Conservation (phyloP, 2,888 invertebrate species). For the Drosophila silvestris region DNA sequence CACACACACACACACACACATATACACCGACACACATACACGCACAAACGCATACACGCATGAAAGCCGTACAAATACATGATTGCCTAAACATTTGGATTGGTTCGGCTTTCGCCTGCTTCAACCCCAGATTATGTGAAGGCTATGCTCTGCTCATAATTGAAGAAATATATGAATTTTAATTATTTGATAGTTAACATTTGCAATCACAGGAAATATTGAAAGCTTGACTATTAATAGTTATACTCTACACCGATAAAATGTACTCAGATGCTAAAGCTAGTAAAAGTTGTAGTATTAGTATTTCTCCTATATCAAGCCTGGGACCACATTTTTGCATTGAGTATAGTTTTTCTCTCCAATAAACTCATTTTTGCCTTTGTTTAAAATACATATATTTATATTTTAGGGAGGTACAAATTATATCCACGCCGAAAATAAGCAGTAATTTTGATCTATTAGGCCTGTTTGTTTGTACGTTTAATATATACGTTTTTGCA, state of each 20-base stretch:
- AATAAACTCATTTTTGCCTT: neutral
- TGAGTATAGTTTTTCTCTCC: neutral
- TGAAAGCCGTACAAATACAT: constrained; percentile 29
- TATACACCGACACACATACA: neutral
- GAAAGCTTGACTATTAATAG: neutral
- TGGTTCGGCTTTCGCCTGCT: constrained; percentile 52
- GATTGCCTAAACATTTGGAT: constrained; percentile 62
- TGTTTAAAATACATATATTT: neutral
- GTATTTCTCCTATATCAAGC: neutral
- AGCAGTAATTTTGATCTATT: neutral
- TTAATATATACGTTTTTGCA: neutral
- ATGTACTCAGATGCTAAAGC: neutral
- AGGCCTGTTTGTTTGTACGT: neutral
- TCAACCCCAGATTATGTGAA: constrained; percentile 56
- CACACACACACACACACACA: neutral
- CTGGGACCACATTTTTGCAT: neutral
- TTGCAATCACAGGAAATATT: constrained; percentile 5
- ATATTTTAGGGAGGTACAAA: neutral
- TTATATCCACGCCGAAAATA: neutral
- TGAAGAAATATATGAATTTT: constrained; percentile 25
- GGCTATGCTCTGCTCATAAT: constrained; percentile 28
- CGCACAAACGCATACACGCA: constrained; percentile 1
- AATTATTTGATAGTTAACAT: constrained; percentile 2
- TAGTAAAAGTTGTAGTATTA: neutral
- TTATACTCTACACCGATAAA: neutral